Percentiles rank a stretch among this genome's conserved stretches.
These are phyloP conservation scores for Eulithis testata DNA, from an alignment of 2,888 invertebrate genomes.

Conservation along the genomic window DNA sequence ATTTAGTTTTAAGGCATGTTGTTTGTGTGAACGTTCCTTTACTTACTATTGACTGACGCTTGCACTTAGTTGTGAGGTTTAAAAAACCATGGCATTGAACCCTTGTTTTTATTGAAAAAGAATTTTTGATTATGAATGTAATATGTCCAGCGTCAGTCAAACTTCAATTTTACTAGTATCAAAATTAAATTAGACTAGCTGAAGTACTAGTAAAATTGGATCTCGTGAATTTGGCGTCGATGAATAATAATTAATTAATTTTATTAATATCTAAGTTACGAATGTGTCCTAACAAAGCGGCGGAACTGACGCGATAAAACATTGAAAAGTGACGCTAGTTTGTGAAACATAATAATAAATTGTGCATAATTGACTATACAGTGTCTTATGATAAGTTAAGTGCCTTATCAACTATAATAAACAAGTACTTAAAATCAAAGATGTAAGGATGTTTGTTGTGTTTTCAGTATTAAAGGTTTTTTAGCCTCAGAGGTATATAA, in stretches of 20 bases:
- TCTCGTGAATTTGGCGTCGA: slow-evolving; percentile 62
- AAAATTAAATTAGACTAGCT: slow-evolving; percentile 44
- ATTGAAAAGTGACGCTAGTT: slow-evolving; percentile 35
- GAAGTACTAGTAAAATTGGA: slow-evolving; percentile 65
- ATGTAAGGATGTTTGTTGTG: slow-evolving; percentile 57
- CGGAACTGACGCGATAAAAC: slow-evolving; percentile 45
- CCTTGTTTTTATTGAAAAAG: slow-evolving; percentile 19
- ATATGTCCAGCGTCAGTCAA: slow-evolving; percentile 53
- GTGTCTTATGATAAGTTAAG: slow-evolving; percentile 66
- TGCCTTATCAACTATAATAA: slow-evolving; percentile 59
- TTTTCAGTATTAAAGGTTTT: slow-evolving; percentile 60
- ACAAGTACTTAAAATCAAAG: slow-evolving; percentile 60
- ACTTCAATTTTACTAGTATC: slow-evolving; percentile 67
- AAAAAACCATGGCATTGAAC: slow-evolving; percentile 19
- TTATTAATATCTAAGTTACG: slow-evolving; percentile 69
- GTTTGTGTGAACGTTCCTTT: slow-evolving; percentile 71
- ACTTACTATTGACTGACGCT: slow-evolving; percentile 61
- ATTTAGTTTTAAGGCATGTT: slow-evolving; percentile 74
- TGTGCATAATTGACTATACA: slow-evolving; percentile 51
- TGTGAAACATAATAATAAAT: slow-evolving; percentile 31
- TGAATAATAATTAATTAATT: slow-evolving; percentile 73
- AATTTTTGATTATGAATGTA: slow-evolving; percentile 12
- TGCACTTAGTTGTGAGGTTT: slow-evolving; percentile 30
- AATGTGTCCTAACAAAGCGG: slow-evolving; percentile 72
- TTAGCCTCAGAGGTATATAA: slow-evolving; percentile 42